phyloP scores from a whole-genome alignment of 2,797 vertebrate species.

The Siniperca scherzeri region DNA sequence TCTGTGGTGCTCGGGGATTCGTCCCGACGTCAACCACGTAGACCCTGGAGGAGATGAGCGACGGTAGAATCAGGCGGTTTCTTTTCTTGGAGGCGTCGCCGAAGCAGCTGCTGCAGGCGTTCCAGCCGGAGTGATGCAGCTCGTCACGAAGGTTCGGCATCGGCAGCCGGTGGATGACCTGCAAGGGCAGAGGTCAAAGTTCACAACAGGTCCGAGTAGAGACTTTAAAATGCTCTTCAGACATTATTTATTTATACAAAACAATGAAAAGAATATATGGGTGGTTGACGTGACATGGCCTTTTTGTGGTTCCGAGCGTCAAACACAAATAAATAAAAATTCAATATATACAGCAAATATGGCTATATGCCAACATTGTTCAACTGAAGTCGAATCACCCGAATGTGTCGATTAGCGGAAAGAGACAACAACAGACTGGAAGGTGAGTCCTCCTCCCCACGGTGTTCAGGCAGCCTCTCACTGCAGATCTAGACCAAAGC shows the following conservation, averaged over 20 bases:
- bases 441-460: too few relatives aligned
- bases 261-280: not conserved
- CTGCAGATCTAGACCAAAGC: too few relatives aligned
- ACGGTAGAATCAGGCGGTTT: constrained; percentile 90
- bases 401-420: too few relatives aligned
- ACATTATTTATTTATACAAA: not conserved
- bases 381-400: too few relatives aligned
- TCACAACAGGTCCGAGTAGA: not conserved
- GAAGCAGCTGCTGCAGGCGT: constrained; percentile 95
- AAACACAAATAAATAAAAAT: too few relatives aligned
- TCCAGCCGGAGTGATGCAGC: constrained; percentile 96
- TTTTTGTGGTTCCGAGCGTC: too few relatives aligned
- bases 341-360: too few relatives aligned
- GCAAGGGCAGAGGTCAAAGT: constrained; percentile 6
- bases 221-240: not conserved
- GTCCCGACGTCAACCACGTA: constrained; percentile 92
- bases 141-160: constrained; percentile 93
- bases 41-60: constrained; percentile 92
- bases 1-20: constrained; percentile 79
- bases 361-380: too few relatives aligned
- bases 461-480: too few relatives aligned
- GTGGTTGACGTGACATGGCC: too few relatives aligned
- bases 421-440: too few relatives aligned
- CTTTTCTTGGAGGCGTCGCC: constrained; percentile 88
- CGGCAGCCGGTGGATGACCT: constrained; percentile 94